Evolutionary conservation across 2,113 vertebrate genomes (phyloP).

Genomic region (Clinocottus analis): DNA sequence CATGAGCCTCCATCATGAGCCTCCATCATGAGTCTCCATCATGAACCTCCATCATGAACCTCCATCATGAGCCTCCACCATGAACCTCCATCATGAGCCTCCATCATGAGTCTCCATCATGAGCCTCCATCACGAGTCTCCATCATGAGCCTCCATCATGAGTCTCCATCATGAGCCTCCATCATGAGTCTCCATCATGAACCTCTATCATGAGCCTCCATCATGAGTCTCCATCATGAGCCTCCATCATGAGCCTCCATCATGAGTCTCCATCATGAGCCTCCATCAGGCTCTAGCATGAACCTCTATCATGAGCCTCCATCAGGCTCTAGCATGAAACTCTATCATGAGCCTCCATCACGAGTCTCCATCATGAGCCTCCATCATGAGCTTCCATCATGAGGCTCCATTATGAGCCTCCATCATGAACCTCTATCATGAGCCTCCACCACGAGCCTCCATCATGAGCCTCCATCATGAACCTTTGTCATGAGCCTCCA

Average conservation of each 20-base stretch:
- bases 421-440: too few species aligned
- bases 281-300: too few species aligned
- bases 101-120: not conserved
- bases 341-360: slow-evolving; percentile 1
- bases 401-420: too few species aligned
- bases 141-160: slow-evolving; percentile 1
- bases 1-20: slow-evolving; percentile 11
- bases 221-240: slow-evolving; percentile 9
- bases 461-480: not conserved
- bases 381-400: too few species aligned
- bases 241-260: not conserved
- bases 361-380: too few species aligned
- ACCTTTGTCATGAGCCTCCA: slow-evolving; percentile 7
- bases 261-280: slow-evolving; percentile 11
- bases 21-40: not conserved
- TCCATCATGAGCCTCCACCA: not conserved
- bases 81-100: slow-evolving; percentile 10
- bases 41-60: slow-evolving; percentile 9
- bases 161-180: slow-evolving; percentile 5
- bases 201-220: slow-evolving; percentile 7
- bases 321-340: too few species aligned
- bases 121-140: not conserved
- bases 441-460: too few species aligned
- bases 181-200: too few species aligned
- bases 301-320: too few species aligned